Percentiles rank a stretch among this genome's conserved stretches.
Conservation (phyloP, 2,113 vertebrate species). For the Pica pica region DNA sequence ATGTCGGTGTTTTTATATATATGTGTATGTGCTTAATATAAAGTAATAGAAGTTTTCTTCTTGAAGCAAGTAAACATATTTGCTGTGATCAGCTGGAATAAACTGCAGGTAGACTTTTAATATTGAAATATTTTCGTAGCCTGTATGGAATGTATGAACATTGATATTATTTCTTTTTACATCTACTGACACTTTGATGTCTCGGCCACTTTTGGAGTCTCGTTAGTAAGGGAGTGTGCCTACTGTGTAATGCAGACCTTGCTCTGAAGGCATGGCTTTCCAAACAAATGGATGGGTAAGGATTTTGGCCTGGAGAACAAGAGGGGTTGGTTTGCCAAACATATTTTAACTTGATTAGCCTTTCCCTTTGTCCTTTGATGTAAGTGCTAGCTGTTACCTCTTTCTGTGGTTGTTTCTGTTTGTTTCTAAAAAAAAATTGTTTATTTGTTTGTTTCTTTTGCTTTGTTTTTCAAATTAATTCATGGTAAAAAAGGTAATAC, state of each 20-base stretch:
- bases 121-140: not conserved
- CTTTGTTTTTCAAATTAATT: not conserved
- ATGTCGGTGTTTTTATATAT: not conserved
- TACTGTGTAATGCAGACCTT: not conserved
- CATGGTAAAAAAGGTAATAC: not conserved
- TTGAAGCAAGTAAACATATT: not conserved
- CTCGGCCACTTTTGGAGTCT: not conserved
- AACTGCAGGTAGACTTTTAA: not conserved
- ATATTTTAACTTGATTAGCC: not conserved
- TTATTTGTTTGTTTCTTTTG: not conserved
- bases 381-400: not conserved
- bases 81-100: not conserved
- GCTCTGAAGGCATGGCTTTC: not conserved
- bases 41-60: not conserved
- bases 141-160: not conserved
- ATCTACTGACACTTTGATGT: not conserved
- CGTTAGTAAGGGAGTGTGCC: not conserved
- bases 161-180: not conserved
- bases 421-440: not conserved
- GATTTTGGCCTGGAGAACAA: not conserved
- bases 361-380: not conserved
- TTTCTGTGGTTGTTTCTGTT: not conserved
- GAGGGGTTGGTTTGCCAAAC: not conserved
- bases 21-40: not conserved
- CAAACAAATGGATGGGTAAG: not conserved